A percentile compares a stretch with the other conserved stretches of the same genome.
Evolutionary conservation across 2,113 vertebrate genomes (phyloP).

Genomic region (Rhipidura dahli): DNA sequence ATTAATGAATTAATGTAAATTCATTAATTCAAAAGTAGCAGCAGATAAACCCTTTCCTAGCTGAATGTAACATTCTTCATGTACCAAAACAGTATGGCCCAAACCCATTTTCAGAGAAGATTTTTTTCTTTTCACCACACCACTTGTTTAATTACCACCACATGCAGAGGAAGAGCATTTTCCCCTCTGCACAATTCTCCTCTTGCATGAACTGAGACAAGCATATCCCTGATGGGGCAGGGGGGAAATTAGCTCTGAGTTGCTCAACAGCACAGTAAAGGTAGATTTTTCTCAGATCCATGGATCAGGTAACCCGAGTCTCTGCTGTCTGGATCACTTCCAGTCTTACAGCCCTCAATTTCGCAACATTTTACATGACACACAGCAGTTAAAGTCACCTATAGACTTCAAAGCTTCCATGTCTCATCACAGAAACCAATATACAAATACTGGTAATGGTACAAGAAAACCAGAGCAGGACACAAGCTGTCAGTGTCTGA

Average conservation of each 20-base stretch:
- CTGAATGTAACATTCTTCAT: neutral
- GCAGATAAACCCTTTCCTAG: neutral
- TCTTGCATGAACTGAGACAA: neutral
- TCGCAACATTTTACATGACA: neutral
- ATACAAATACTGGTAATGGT: neutral
- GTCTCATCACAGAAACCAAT: neutral
- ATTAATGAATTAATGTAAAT: neutral
- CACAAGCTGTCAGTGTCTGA: neutral
- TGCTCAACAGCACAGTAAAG: neutral
- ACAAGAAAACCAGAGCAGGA: neutral
- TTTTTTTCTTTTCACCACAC: neutral
- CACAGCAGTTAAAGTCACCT: neutral
- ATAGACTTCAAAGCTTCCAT: neutral
- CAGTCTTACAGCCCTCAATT: neutral
- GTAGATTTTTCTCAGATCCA: neutral
- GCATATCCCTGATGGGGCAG: neutral
- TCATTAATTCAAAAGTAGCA: neutral
- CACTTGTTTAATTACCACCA: neutral
- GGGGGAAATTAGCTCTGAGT: neutral
- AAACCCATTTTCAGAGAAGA: neutral
- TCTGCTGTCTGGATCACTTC: neutral
- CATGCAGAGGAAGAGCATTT: neutral
- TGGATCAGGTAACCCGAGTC: neutral
- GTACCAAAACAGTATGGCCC: neutral
- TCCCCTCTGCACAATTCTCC: neutral